Percentiles rank a stretch among this genome's conserved stretches.
phyloP scores from a whole-genome alignment of 2,113 vertebrate species.

The Petrocephalus microphthalmus region DNA sequence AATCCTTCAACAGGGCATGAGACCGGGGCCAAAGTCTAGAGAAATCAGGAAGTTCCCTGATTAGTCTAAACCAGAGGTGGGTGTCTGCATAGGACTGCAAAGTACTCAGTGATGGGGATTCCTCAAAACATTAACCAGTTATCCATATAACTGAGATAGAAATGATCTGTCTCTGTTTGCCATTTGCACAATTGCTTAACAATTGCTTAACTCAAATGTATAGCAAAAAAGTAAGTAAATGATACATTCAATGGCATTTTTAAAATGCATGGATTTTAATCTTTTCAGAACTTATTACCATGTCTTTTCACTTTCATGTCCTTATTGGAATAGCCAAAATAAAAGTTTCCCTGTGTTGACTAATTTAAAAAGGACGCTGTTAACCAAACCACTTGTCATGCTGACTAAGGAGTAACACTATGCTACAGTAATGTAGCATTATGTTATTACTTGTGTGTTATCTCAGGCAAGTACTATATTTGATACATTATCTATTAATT shows the following conservation, averaged over 20 bases:
- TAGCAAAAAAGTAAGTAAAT: background rate
- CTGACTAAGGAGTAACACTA: background rate
- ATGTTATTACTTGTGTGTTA: too few relatives aligned
- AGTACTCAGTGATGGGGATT: background rate
- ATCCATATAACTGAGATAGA: background rate
- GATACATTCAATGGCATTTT: background rate
- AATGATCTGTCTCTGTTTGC: background rate
- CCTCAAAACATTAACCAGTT: background rate
- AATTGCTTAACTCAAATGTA: background rate
- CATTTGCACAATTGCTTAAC: background rate
- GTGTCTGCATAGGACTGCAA: background rate
- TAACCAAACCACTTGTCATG: background rate
- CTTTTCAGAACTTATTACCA: background rate
- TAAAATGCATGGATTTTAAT: background rate
- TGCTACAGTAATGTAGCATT: too few relatives aligned
- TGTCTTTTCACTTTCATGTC: background rate
- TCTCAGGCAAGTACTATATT: too few relatives aligned
- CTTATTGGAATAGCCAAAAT: background rate
- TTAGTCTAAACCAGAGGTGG: background rate
- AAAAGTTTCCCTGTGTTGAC: background rate
- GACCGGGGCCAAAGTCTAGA: background rate
- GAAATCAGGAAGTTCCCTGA: background rate
- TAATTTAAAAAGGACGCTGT: background rate
- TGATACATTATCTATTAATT: too few relatives aligned
- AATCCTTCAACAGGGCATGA: background rate